Conservation (phyloP, 1,140 invertebrate species). For the Hyles vespertilio region DNA sequence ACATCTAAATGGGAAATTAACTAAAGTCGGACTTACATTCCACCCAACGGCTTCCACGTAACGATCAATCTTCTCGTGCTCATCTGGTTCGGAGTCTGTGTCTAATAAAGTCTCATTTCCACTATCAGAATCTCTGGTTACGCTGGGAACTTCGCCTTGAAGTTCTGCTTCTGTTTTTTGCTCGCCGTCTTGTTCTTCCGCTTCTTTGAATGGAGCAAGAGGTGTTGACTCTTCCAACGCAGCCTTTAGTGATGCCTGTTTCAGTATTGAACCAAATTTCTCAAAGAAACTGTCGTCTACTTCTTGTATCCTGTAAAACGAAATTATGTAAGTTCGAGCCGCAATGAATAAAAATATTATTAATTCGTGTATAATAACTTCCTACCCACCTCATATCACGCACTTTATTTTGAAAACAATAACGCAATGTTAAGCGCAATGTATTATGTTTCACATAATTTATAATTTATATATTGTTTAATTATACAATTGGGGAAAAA, state of each 20-base stretch:
- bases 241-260: constrained; percentile 78
- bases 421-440: too few relatives aligned
- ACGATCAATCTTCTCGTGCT: constrained; percentile 77
- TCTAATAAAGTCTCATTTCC: constrained; percentile 70
- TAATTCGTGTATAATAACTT: too few relatives aligned
- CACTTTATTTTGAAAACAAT: too few relatives aligned
- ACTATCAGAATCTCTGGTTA: constrained; percentile 74
- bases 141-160: constrained; percentile 37
- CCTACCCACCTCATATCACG: too few relatives aligned
- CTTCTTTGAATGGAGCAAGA: constrained; percentile 70
- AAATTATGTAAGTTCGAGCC: constrained; percentile 1
- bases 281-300: constrained; percentile 88
- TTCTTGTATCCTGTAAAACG: constrained; percentile 82
- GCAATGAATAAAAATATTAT: neutral
- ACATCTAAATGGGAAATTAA: neutral
- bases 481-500: too few relatives aligned
- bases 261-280: constrained; percentile 83
- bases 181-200: constrained; percentile 60
- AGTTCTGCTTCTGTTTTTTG: constrained; percentile 59
- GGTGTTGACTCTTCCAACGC: constrained; percentile 73
- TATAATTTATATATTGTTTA: too few relatives aligned
- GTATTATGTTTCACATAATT: too few relatives aligned
- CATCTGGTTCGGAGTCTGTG: constrained; percentile 76
- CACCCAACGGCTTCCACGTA: constrained; percentile 79
- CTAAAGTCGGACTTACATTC: constrained; percentile 79